Evolutionary conservation across 2,113 vertebrate genomes (phyloP).

Genomic region (Psophia crepitans): DNA sequence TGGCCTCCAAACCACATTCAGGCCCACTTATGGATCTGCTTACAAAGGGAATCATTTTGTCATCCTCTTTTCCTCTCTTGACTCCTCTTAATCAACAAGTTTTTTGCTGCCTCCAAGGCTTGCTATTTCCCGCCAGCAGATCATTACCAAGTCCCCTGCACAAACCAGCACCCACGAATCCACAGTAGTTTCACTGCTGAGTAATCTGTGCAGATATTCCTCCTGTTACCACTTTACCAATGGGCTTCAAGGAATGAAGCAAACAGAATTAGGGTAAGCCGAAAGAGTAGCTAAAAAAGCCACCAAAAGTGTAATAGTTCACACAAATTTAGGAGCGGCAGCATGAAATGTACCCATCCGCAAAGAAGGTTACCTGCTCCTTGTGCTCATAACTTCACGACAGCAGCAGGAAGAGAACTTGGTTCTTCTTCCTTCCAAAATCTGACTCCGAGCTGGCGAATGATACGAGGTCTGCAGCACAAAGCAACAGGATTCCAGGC

Average conservation of each 20-base stretch:
- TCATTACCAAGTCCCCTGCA: neutral
- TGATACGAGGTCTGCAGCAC: fast-evolving
- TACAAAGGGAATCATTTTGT: neutral
- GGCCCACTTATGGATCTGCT: neutral
- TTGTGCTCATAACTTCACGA: neutral
- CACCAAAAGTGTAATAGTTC: neutral
- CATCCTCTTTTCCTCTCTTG: neutral
- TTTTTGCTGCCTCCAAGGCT: neutral
- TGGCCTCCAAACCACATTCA: neutral
- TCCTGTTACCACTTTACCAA: neutral
- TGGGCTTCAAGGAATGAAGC: neutral
- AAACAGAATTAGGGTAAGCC: neutral
- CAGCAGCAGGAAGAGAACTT: neutral
- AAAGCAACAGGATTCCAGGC: neutral
- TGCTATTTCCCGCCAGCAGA: neutral
- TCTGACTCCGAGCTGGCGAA: neutral
- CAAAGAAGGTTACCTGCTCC: neutral
- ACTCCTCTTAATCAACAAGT: neutral
- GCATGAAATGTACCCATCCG: neutral
- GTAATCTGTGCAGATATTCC: neutral
- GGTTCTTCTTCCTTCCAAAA: neutral
- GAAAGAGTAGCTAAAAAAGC: neutral
- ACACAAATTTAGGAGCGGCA: neutral
- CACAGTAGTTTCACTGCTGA: neutral
- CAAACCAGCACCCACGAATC: neutral